Base-by-base conservation (phyloP, 2,113 vertebrate genomes). In the Centrocercus urophasianus region DNA sequence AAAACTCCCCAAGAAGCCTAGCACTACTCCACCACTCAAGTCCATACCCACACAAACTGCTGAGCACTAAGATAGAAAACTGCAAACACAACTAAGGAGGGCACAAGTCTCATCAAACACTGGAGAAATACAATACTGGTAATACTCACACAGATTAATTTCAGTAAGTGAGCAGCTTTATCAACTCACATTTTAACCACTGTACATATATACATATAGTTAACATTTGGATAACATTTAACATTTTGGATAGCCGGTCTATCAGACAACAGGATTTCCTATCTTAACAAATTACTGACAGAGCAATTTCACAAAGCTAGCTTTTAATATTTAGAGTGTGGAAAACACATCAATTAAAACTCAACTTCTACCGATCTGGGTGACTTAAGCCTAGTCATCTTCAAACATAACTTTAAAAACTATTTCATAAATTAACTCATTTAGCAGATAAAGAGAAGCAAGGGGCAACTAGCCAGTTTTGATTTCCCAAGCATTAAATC, bases 1-100 rank as follows among this genome's bases (percentile, higher is more conserved):
- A 82, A 89, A 90, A 87, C 45, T 84, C 92, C 54, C 59, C 27
- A 8, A 91, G 24, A 86, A 83, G 81, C 67, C 52, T 52, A n/a
- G 71, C 82, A 64, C 13, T 66, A 61, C 7, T 13, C 57, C 19
- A 76, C 2, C 30, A 61, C 21, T 9, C 3, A 7, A 72, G 34
- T 40, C 63, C 40, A 82, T 11, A 76, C 3, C 32, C 40, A 95
- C 13, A 76, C 22, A 74, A 52, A 67, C 13, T 73, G 22, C 43
- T 59, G 19, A 57, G 69, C 45, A 27, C 10, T 22, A 56, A 60
- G 27, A 61, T 2, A 11, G 34, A 13, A 83, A 88, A 59, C 19
- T 22, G 28, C 76, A 78, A 77, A 28, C 3, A 38, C 47, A 14
- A 57, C 15, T 2, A 83, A 13, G 75, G 80, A 70, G 72, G 66